Conservation (phyloP, 2,797 vertebrate species). For the Sarcoramphus papa region DNA sequence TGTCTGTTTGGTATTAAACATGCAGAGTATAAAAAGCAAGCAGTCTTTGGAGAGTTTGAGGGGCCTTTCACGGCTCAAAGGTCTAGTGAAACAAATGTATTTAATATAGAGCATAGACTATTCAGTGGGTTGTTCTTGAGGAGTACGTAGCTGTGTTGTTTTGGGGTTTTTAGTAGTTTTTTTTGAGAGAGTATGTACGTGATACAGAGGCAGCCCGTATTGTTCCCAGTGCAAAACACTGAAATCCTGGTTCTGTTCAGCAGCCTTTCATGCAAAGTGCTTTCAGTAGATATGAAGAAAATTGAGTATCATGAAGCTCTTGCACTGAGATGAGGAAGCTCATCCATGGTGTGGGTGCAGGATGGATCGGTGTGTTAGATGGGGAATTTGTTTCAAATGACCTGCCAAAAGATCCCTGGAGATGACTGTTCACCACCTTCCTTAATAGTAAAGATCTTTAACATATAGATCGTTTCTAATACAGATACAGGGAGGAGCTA, state of each 20-base stretch:
- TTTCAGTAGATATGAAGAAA: neutral
- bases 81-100: neutral
- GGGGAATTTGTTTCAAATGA: neutral
- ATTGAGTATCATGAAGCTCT: neutral
- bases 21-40: neutral
- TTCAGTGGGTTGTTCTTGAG: neutral
- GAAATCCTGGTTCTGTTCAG: neutral
- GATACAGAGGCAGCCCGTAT: neutral
- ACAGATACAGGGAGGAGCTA: neutral
- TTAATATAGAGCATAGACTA: neutral
- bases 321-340: neutral
- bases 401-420: neutral
- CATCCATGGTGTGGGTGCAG: neutral
- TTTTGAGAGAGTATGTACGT: neutral
- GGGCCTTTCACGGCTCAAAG: neutral
- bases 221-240: neutral
- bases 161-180: neutral
- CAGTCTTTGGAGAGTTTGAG: neutral
- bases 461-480: neutral
- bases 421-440: neutral
- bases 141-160: neutral
- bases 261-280: neutral
- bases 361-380: neutral
- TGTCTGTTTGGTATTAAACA: neutral
- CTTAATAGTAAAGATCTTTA: neutral